Percentiles rank a stretch among this genome's conserved stretches.
These are phyloP conservation scores for Hydropsyche betteni DNA, from an alignment of 2,888 invertebrate species.

Conservation along the genomic window DNA sequence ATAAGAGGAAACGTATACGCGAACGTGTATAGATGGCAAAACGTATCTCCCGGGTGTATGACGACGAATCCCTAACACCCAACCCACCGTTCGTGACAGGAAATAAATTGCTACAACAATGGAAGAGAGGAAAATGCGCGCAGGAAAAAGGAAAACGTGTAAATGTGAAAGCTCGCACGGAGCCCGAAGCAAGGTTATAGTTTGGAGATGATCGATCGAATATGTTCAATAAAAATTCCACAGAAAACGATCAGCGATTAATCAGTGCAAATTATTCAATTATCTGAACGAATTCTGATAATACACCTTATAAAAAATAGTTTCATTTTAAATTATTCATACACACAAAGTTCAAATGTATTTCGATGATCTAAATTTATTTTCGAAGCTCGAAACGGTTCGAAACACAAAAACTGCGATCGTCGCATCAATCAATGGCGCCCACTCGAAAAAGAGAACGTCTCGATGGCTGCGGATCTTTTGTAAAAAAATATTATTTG, in stretches of 20 bases:
- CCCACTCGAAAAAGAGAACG: too few relatives aligned
- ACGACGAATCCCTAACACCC: background rate
- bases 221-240: background rate
- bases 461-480: too few relatives aligned
- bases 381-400: too few relatives aligned
- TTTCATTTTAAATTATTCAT: too few relatives aligned
- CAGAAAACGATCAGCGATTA: background rate
- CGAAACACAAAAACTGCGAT: too few relatives aligned
- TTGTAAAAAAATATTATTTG: too few relatives aligned
- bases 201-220: too few relatives aligned
- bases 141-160: constrained; percentile 13
- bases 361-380: too few relatives aligned
- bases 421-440: too few relatives aligned
- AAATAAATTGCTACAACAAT: constrained; percentile 34
- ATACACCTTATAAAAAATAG: too few relatives aligned
- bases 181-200: background rate
- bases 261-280: background rate
- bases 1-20: too few relatives aligned
- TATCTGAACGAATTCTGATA: background rate
- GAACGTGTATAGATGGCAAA: constrained; percentile 1
- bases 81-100: constrained; percentile 13
- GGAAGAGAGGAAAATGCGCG: constrained; percentile 7
- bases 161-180: constrained; percentile 7
- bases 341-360: too few relatives aligned
- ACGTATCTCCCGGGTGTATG: background rate